phyloP scores from a whole-genome alignment of 2,888 invertebrate species.

The Zootermopsis nevadensis region DNA sequence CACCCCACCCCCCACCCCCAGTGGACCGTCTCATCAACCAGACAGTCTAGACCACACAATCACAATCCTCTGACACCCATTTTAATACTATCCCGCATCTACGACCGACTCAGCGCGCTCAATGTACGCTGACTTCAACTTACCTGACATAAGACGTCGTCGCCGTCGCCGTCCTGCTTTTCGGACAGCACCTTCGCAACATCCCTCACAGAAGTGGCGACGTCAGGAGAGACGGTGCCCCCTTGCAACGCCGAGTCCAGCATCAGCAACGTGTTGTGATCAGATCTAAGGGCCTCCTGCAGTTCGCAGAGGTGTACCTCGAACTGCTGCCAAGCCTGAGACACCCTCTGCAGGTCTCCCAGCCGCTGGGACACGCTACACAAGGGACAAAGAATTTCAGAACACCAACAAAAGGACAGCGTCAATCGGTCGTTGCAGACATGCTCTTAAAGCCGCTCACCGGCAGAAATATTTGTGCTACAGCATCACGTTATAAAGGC shows the following conservation, averaged over 20 bases:
- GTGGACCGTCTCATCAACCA: no score
- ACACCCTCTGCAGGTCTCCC: constrained; percentile 76
- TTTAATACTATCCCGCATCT: no score
- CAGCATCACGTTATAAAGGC: no score
- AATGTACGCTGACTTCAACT: no score
- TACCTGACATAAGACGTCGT: constrained; percentile 41
- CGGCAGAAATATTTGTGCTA: no score
- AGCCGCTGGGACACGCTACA: constrained; percentile 78
- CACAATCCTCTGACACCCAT: no score
- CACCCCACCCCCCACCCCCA: no score
- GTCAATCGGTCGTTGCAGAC: no score
- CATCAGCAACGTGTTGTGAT: constrained; percentile 70
- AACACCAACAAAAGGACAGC: no score
- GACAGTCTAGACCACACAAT: no score
- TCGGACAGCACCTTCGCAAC: constrained; percentile 55
- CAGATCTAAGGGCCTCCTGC: constrained; percentile 79
- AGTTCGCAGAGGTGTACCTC: constrained; percentile 81
- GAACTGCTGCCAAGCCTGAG: constrained; percentile 80
- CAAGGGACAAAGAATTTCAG: constrained; percentile 52
- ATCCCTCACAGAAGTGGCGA: constrained; percentile 56
- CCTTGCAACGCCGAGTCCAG: constrained; percentile 60
- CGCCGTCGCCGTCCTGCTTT: constrained; percentile 51
- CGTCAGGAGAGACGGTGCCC: constrained; percentile 58
- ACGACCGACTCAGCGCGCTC: no score
- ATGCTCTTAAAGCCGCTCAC: no score